phyloP scores from a whole-genome alignment of 2,888 invertebrate species.

The Cryptocephalus moraei region DNA sequence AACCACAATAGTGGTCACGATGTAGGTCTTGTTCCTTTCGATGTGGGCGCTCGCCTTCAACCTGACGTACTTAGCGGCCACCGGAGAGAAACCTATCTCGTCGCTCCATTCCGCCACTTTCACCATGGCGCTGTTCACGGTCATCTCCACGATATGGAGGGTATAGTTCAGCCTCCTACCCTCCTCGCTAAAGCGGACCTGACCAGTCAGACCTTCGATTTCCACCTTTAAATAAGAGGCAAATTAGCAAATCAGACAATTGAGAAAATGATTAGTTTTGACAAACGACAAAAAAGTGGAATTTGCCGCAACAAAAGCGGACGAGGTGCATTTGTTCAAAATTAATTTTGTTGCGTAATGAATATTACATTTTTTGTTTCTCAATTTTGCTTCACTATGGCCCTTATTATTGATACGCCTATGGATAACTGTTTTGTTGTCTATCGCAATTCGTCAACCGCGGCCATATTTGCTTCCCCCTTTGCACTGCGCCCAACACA shows the following conservation, averaged over 20 bases:
- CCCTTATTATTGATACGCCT: too few species aligned
- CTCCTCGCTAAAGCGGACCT: constrained; percentile 83
- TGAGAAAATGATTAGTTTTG: too few species aligned
- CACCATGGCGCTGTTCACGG: constrained; percentile 84
- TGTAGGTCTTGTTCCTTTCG: constrained; percentile 74
- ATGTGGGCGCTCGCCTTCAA: constrained; percentile 60
- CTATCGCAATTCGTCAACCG: too few species aligned
- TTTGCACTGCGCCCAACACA: too few species aligned
- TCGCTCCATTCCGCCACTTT: constrained; percentile 89
- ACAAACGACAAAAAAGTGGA: too few species aligned
- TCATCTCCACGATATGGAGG: constrained; percentile 86
- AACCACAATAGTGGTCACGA: constrained; percentile 74
- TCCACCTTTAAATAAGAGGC: constrained; percentile 55
- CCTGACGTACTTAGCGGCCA: constrained; percentile 66
- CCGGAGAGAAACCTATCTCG: constrained; percentile 60
- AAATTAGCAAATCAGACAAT: neutral
- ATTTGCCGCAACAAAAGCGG: too few species aligned
- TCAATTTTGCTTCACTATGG: too few species aligned
- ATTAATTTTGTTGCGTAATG: too few species aligned
- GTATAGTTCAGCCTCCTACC: constrained; percentile 83
- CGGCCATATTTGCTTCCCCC: too few species aligned
- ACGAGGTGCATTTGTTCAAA: too few species aligned
- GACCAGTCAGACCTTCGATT: constrained; percentile 82
- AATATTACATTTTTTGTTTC: too few species aligned
- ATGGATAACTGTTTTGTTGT: too few species aligned